phyloP scores from a whole-genome alignment of 2,797 vertebrate genomes.

The Uromys caudimaculatus region DNA sequence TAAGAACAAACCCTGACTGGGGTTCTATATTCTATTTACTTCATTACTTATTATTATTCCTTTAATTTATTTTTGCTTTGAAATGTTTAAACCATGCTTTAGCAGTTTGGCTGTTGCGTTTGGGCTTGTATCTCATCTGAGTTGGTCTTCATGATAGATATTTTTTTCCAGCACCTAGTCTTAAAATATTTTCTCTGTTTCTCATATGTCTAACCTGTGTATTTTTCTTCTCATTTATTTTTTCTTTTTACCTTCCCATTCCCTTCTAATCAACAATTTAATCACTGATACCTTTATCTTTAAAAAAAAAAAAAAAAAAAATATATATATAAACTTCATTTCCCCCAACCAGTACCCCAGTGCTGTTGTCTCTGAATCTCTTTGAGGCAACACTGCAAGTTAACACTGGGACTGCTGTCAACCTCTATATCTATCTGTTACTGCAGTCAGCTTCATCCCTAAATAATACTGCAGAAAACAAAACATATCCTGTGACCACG shows the following conservation, averaged over 20 bases:
- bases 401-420: neutral
- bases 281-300: neutral
- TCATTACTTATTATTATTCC: too few relatives aligned
- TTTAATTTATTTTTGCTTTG: neutral
- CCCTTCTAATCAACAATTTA: neutral
- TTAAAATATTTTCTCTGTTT: neutral
- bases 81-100: neutral
- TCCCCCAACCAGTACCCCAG: neutral
- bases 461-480: neutral
- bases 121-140: neutral
- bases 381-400: neutral
- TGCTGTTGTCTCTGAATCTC: neutral
- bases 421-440: neutral
- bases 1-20: neutral
- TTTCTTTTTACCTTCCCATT: neutral
- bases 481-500: neutral
- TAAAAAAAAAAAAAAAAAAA: neutral
- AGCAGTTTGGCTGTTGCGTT: neutral
- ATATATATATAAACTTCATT: neutral
- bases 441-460: neutral
- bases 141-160: neutral
- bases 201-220: neutral
- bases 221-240: neutral
- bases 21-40: neutral
- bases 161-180: neutral